Evolutionary conservation across 2,888 invertebrate genomes (phyloP).

Genomic region (Arrhopalites spinosus): DNA sequence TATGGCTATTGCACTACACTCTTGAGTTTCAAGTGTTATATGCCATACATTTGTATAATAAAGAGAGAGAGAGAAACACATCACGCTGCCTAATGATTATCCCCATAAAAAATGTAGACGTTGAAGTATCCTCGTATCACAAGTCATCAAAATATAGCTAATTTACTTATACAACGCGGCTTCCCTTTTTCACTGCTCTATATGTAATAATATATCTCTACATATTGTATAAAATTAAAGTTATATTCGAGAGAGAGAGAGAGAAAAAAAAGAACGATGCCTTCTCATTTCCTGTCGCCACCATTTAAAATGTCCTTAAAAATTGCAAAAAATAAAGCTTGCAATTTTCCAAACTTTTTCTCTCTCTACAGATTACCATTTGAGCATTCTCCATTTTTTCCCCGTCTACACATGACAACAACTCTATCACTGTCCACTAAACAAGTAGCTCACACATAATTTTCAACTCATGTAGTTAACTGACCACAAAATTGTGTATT

Average conservation of each 20-base stretch:
- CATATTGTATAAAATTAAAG: not conserved
- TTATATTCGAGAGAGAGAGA: not conserved
- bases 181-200: not conserved
- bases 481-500: slow-evolving; percentile 3
- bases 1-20: no score
- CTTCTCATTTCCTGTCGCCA: slow-evolving; percentile 35
- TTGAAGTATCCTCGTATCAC: slow-evolving; percentile 22
- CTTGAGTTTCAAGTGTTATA: no score
- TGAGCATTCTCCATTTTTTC: not conserved
- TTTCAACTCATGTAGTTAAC: not conserved
- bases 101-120: not conserved
- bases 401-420: not conserved
- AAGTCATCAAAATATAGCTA: slow-evolving; percentile 35
- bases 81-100: slow-evolving; percentile 18
- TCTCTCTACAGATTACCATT: not conserved
- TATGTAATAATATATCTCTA: not conserved
- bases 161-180: slow-evolving; percentile 16
- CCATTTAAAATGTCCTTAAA: slow-evolving; percentile 27
- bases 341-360: slow-evolving; percentile 26
- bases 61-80: slow-evolving; percentile 1
- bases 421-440: slow-evolving; percentile 24
- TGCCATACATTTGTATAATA: no score
- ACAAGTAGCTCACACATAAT: slow-evolving; percentile 8
- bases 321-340: slow-evolving; percentile 27
- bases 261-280: slow-evolving; percentile 9